These are phyloP conservation scores for Nasua narica DNA, from an alignment of 2,797 vertebrate genomes.

Conservation along the genomic window DNA sequence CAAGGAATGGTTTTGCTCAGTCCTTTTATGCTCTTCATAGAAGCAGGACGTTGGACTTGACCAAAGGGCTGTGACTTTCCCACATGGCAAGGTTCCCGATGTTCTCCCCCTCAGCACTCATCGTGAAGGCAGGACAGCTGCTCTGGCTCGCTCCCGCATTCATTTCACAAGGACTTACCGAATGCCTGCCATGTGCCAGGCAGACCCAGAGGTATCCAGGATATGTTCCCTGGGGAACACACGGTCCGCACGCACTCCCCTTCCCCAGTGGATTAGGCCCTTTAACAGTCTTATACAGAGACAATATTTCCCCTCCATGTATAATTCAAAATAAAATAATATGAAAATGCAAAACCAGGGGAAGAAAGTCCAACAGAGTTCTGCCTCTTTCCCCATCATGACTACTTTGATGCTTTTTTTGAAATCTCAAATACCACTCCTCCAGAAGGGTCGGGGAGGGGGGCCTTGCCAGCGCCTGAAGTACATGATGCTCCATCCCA, in stretches of 20 bases:
- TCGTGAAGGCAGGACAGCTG: neutral
- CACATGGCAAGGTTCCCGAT: fast-evolving
- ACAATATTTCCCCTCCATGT: neutral
- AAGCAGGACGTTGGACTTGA: neutral
- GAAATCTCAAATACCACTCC: neutral
- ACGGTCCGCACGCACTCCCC: neutral
- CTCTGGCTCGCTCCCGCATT: neutral
- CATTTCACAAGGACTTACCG: neutral
- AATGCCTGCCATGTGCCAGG: neutral
- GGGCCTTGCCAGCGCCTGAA: neutral
- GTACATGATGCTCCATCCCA: fast-evolving
- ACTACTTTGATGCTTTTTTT: neutral
- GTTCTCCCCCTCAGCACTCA: neutral
- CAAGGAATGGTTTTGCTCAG: neutral
- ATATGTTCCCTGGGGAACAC: neutral
- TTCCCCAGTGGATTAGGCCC: neutral
- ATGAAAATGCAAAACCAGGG: neutral
- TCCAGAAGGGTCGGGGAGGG: neutral
- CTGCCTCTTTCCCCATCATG: neutral
- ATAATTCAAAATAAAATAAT: neutral
- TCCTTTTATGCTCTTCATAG: neutral
- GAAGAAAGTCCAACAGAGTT: neutral
- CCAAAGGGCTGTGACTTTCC: neutral
- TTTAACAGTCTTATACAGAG: neutral
- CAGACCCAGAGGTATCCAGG: neutral